phyloP scores from a whole-genome alignment of 64 coral and sea anemone species.

The Stylophora pistillata region DNA sequence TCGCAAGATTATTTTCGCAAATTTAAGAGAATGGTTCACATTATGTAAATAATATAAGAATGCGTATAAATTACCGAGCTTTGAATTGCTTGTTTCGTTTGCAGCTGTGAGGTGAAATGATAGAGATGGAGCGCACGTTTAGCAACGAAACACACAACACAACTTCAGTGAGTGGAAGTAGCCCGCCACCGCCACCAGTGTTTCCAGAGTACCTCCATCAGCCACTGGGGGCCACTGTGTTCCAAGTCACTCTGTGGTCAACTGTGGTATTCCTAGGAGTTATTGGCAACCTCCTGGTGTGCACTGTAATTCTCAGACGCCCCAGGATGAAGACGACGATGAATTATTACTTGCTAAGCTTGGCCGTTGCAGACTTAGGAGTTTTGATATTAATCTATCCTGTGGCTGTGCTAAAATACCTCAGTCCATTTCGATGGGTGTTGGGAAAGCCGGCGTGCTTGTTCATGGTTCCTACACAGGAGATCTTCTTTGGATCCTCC shows the following conservation, averaged over 20 bases:
- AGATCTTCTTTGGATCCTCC: slow-evolving; percentile 60
- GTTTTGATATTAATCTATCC: slow-evolving; percentile 42
- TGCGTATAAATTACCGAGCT: not conserved
- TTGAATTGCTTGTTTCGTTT: not conserved
- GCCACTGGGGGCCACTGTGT: slow-evolving; percentile 6
- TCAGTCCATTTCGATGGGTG: not conserved
- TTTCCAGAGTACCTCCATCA: not conserved
- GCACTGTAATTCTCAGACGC: slow-evolving; percentile 16
- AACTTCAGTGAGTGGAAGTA: not conserved
- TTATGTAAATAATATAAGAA: too few relatives aligned
- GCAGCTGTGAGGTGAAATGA: not conserved
- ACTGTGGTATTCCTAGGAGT: slow-evolving; percentile 37
- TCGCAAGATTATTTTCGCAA: too few relatives aligned
- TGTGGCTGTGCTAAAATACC: not conserved
- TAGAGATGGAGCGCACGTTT: not conserved
- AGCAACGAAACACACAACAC: not conserved
- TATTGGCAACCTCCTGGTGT: slow-evolving; percentile 37
- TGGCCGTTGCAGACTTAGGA: slow-evolving; percentile 44
- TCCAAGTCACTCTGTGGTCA: not conserved
- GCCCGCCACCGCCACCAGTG: not conserved
- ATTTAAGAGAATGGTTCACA: too few relatives aligned
- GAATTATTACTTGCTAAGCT: slow-evolving; percentile 38
- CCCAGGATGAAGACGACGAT: slow-evolving; percentile 43
- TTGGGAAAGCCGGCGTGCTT: slow-evolving; percentile 18
- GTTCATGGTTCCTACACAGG: slow-evolving; percentile 30